A percentile compares a stretch with the other conserved stretches of the same genome.
Conservation (phyloP, 2,888 invertebrate species). For the Keiferia lycopersicella region DNA sequence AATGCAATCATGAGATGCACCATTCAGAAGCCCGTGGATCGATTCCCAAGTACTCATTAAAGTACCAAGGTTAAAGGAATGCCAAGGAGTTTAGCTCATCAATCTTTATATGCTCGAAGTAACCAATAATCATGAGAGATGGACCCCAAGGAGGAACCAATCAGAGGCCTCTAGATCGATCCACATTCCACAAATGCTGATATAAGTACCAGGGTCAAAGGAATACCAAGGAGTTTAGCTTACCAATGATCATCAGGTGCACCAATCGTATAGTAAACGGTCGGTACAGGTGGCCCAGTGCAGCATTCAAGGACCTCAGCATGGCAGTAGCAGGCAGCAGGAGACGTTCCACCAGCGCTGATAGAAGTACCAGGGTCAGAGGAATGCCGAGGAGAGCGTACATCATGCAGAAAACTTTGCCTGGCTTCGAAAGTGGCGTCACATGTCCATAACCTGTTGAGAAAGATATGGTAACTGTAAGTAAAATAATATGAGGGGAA, state of each 20-base stretch:
- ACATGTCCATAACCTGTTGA: conserved; percentile 92
- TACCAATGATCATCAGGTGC: conserved; percentile 86
- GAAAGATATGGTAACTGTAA: not conserved
- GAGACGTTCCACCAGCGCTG: conserved; percentile 90
- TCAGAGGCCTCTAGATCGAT: no score
- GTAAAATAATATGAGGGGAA: no score
- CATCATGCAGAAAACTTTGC: conserved; percentile 93
- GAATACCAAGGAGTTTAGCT: conserved; percentile 35
- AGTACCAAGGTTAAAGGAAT: not conserved
- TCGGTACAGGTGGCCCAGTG: conserved; percentile 86
- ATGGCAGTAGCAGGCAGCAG: conserved; percentile 87
- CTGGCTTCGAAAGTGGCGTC: conserved; percentile 91
- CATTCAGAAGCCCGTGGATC: not conserved
- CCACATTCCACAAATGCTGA: no score
- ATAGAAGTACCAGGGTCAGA: conserved; percentile 90
- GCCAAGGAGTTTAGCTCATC: no score
- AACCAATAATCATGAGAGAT: no score
- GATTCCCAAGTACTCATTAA: not conserved
- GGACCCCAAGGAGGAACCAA: no score
- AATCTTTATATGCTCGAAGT: no score
- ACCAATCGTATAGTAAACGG: conserved; percentile 89
- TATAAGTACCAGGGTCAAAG: not conserved
- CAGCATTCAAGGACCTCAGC: conserved; percentile 85
- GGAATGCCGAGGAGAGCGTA: conserved; percentile 94
- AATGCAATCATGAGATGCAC: not conserved